Conservation (phyloP, 2,797 vertebrate species). For the Muscicapa striata region DNA sequence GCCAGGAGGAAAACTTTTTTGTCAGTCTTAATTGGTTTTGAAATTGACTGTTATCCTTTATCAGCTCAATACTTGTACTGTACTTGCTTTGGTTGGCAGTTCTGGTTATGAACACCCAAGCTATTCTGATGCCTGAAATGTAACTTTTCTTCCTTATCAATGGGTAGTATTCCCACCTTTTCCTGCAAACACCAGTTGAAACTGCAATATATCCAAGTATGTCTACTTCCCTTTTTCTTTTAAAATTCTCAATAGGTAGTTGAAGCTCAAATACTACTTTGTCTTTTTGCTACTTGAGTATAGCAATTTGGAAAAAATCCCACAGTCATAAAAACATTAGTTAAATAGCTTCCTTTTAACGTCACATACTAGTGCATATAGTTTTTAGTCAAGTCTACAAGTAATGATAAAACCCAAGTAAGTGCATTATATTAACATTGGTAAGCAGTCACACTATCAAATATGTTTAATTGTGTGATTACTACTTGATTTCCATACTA, state of each 20-base stretch:
- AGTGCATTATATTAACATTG: not conserved
- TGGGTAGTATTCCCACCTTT: not conserved
- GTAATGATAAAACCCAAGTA: not conserved
- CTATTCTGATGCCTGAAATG: not conserved
- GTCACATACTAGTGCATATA: not conserved
- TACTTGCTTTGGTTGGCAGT: not conserved
- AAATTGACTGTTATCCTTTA: not conserved
- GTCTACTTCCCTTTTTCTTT: not conserved
- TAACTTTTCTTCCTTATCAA: not conserved
- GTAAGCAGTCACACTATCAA: not conserved
- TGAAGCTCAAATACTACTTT: not conserved
- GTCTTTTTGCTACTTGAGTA: not conserved
- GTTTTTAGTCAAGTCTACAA: not conserved
- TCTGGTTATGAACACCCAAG: not conserved
- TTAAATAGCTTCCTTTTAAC: not conserved
- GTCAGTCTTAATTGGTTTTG: not conserved
- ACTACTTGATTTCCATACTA: not conserved
- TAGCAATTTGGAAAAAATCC: not conserved
- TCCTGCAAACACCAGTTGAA: not conserved
- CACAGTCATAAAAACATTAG: not conserved
- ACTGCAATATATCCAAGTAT: not conserved
- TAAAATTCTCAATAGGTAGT: not conserved
- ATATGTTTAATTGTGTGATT: not conserved
- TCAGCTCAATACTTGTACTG: not conserved
- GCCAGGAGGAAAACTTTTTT: not conserved